Evolutionary conservation across 2,797 vertebrate genomes (phyloP).

Genomic region (Antrozous pallidus): DNA sequence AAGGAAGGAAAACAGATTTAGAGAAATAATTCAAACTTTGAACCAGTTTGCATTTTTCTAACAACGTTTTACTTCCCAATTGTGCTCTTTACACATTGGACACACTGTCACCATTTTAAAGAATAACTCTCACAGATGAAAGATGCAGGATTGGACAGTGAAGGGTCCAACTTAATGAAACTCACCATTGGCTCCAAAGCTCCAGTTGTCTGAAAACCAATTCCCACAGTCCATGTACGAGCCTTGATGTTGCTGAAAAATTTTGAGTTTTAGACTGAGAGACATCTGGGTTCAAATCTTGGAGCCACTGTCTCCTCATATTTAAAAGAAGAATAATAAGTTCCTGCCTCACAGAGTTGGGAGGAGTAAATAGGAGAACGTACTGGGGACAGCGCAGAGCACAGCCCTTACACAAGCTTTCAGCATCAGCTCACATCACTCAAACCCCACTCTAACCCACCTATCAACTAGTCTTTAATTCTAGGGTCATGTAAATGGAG

Average conservation of each 20-base stretch:
- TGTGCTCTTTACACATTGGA: background rate
- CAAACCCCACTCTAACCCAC: background rate
- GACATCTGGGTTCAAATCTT: background rate
- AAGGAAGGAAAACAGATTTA: background rate
- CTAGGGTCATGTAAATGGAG: background rate
- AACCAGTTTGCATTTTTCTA: background rate
- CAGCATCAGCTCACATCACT: background rate
- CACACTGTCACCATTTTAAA: background rate
- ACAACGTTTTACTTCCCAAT: background rate
- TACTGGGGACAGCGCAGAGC: accelerated
- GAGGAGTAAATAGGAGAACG: background rate
- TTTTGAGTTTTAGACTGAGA: background rate
- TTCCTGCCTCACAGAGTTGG: background rate
- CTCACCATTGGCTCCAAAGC: background rate
- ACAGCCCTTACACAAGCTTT: background rate
- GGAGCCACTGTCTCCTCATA: background rate
- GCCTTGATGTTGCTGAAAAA: background rate
- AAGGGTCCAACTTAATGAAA: background rate
- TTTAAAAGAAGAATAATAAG: background rate
- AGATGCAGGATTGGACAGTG: background rate
- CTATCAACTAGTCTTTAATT: background rate
- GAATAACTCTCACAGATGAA: background rate
- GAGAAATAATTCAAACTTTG: background rate
- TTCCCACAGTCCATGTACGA: background rate
- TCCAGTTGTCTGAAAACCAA: background rate